Conservation (phyloP, 2,888 invertebrate genomes). For the Pristionchus exspectatus region DNA sequence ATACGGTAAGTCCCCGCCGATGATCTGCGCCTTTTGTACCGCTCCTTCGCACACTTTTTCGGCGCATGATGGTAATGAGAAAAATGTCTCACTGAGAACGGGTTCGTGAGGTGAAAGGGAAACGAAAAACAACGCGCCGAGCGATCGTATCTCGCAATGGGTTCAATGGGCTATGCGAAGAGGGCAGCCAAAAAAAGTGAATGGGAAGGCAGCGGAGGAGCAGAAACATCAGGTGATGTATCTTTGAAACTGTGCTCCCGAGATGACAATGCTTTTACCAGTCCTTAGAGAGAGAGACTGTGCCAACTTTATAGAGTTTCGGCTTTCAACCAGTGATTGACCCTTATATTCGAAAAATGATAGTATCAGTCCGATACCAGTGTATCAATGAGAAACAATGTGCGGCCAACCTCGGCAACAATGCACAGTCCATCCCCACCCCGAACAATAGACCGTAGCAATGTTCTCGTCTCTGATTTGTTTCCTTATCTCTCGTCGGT, state of each 20-base stretch:
- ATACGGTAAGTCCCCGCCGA: neutral
- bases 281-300: no score
- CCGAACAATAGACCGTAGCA: no score
- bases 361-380: no score
- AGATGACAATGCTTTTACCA: no score
- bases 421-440: no score
- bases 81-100: constrained; percentile 17
- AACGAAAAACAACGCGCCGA: constrained; percentile 30
- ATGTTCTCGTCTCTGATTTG: no score
- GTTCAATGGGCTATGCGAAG: neutral
- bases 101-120: constrained; percentile 18
- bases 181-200: neutral
- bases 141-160: constrained; percentile 35
- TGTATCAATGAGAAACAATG: no score
- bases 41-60: neutral
- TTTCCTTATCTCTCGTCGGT: no score
- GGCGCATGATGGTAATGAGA: constrained; percentile 1
- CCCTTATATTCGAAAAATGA: no score
- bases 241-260: neutral
- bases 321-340: no score
- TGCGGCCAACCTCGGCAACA: no score
- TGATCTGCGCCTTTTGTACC: neutral
- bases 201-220: neutral
- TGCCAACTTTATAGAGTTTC: no score
- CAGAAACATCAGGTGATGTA: neutral